Evolutionary conservation across 2,797 vertebrate genomes (phyloP).

Genomic region (Esox masquinongy): DNA sequence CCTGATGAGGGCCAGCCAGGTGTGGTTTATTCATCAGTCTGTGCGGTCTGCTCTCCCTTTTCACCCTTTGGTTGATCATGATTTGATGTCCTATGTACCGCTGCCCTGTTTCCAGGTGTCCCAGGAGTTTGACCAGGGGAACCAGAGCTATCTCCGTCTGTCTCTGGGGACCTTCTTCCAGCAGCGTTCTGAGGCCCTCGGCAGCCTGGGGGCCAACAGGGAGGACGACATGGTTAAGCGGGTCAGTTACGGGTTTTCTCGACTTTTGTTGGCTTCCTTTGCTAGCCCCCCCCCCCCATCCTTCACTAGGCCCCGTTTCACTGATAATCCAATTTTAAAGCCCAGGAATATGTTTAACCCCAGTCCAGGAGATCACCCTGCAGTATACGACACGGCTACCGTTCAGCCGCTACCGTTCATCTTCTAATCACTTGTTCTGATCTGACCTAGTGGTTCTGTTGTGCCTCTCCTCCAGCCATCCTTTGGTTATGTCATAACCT

Average conservation of each 20-base stretch:
- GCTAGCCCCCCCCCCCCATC: too few species aligned
- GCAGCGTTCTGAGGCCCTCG: conserved; percentile 93
- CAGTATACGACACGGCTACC: too few species aligned
- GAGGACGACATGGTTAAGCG: conserved; percentile 77
- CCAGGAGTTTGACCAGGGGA: conserved; percentile 74
- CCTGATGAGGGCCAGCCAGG: conserved; percentile 78
- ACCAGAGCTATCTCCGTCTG: conserved; percentile 88
- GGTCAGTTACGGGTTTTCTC: conserved; percentile 69
- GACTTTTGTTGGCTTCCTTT: not conserved
- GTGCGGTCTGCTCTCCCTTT: too few species aligned
- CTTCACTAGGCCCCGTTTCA: too few species aligned
- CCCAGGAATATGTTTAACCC: not conserved
- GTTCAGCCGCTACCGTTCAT: too few species aligned
- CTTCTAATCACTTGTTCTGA: not conserved
- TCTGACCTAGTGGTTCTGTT: not conserved
- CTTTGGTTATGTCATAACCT: conserved; percentile 94
- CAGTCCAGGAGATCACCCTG: too few species aligned
- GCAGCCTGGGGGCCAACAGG: conserved; percentile 82
- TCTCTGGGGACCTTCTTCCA: conserved; percentile 93
- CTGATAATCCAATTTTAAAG: not conserved
- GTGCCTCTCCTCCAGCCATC: conserved; percentile 81
- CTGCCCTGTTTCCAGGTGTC: conserved; percentile 40
- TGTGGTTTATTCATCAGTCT: too few species aligned
- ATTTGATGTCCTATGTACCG: too few species aligned
- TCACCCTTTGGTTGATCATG: too few species aligned